phyloP scores from a whole-genome alignment of 1,140 invertebrate species.

The Acromyrmex charruanus region DNA sequence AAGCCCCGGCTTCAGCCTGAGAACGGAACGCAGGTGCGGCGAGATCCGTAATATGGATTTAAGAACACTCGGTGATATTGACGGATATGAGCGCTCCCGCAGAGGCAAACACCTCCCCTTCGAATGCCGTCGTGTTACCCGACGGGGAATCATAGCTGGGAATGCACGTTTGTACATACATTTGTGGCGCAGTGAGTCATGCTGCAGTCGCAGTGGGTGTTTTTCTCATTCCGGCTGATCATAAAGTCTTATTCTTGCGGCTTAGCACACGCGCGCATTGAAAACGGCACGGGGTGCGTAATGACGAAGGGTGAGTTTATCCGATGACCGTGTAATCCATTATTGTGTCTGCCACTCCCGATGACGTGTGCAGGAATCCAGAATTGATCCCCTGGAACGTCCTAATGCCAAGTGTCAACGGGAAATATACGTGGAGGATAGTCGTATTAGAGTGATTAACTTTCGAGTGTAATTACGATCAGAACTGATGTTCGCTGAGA shows the following conservation, averaged over 20 bases:
- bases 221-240: conserved; percentile 74
- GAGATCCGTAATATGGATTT: conserved; percentile 74
- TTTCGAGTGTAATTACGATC: conserved; percentile 49
- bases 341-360: conserved; percentile 77
- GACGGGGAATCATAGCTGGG: conserved; percentile 17
- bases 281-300: conserved; percentile 1
- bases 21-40: conserved; percentile 71
- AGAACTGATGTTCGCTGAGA: background rate
- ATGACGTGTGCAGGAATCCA: conserved; percentile 70
- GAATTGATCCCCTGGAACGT: conserved; percentile 65
- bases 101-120: conserved; percentile 54
- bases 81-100: conserved; percentile 71
- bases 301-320: conserved; percentile 59
- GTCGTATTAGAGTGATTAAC: conserved; percentile 38
- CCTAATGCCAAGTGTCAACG: conserved; percentile 64
- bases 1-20: conserved; percentile 58
- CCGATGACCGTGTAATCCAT: conserved; percentile 79
- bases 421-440: conserved; percentile 14
- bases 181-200: conserved; percentile 64
- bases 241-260: conserved; percentile 81
- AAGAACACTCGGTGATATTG: conserved; percentile 74
- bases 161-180: conserved; percentile 50
- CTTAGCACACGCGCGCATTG: conserved; percentile 70
- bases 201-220: conserved; percentile 66
- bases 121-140: conserved; percentile 40